phyloP scores from a whole-genome alignment of 2,113 vertebrate genomes.

The Larimichthys polyactis region DNA sequence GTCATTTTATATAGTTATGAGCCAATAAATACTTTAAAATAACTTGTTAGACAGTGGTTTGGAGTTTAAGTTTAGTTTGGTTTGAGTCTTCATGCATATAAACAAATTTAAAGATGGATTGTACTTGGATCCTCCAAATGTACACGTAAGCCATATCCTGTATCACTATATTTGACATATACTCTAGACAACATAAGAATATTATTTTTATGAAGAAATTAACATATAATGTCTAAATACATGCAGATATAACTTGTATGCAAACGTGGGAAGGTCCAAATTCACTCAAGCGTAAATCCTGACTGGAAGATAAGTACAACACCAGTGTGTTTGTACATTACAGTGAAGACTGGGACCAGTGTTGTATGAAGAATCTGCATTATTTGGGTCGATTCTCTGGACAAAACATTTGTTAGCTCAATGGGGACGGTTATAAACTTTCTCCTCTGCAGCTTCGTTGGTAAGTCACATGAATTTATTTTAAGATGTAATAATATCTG shows the following conservation, averaged over 20 bases:
- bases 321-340: not conserved
- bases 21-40: not conserved
- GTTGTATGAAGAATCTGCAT: not conserved
- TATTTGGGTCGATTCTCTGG: not conserved
- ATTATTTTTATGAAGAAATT: not conserved
- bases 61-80: not conserved
- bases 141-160: no score
- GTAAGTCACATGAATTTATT: conserved; percentile 68
- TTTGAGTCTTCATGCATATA: no score
- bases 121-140: not conserved
- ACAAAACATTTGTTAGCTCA: not conserved
- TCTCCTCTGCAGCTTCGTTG: conserved; percentile 63
- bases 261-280: conserved; percentile 54
- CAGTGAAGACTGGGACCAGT: not conserved
- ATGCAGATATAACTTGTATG: conserved; percentile 29
- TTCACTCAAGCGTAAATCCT: conserved; percentile 73
- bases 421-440: conserved; percentile 54
- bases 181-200: no score
- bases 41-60: not conserved
- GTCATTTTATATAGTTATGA: conserved; percentile 40
- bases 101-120: not conserved
- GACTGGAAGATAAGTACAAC: conserved; percentile 44
- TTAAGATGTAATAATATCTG: not conserved
- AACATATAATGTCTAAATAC: not conserved
- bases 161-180: no score